phyloP scores from a whole-genome alignment of 2,888 invertebrate genomes.

The Rhorus exstirpatorius region DNA sequence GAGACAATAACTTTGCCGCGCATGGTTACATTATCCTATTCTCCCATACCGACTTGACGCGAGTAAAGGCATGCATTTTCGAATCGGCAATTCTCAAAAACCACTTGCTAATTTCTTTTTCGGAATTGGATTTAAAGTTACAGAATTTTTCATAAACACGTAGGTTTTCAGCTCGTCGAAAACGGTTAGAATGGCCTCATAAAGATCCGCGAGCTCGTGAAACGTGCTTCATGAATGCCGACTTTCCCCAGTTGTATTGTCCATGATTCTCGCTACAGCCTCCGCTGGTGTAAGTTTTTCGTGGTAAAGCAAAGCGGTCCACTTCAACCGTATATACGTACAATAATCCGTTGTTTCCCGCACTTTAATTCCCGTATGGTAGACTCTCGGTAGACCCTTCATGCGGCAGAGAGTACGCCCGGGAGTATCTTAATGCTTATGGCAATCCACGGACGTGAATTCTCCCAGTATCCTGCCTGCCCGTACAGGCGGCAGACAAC shows the following conservation, averaged over 20 bases:
- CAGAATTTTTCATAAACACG: no score
- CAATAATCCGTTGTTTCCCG: slow-evolving; percentile 16
- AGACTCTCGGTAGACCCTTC: slow-evolving; percentile 25
- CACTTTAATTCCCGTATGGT: slow-evolving; percentile 2
- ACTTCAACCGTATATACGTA: slow-evolving; percentile 14
- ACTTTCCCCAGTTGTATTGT: no score
- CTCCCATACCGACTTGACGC: no score
- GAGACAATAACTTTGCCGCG: no score
- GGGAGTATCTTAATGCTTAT: slow-evolving; percentile 51
- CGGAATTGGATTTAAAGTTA: no score
- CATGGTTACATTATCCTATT: no score
- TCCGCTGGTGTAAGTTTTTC: slow-evolving; percentile 28
- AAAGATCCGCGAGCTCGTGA: background rate
- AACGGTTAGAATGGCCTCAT: background rate
- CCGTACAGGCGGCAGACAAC: slow-evolving; percentile 63
- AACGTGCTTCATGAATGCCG: slow-evolving; percentile 17
- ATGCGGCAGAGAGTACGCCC: slow-evolving; percentile 29
- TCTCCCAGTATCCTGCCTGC: slow-evolving; percentile 9
- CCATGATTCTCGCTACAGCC: slow-evolving; percentile 49
- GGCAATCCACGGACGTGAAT: slow-evolving; percentile 56
- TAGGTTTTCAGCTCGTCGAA: no score
- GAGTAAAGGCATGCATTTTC: no score
- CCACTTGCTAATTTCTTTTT: no score
- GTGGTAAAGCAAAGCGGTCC: slow-evolving; percentile 32
- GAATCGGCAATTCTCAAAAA: no score